Percentiles rank a stretch among this genome's conserved stretches.
phyloP scores from a whole-genome alignment of 2,888 invertebrate genomes.

The Catocala fraxini region DNA sequence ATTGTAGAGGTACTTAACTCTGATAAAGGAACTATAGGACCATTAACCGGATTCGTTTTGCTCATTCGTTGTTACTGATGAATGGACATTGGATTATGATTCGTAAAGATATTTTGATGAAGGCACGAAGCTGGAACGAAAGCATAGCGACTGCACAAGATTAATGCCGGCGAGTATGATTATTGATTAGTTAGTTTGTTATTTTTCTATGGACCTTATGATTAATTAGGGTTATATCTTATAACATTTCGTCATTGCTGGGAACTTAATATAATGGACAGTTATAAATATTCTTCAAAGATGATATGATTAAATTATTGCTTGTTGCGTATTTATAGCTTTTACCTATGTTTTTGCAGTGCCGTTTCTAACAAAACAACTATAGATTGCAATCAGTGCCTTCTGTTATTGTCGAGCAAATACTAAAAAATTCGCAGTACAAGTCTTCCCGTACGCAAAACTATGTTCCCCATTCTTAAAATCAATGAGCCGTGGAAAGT shows the following conservation, averaged over 20 bases:
- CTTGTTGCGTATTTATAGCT: slow-evolving; percentile 27
- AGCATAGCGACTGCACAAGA: slow-evolving; percentile 38
- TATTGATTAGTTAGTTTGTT: slow-evolving; percentile 37
- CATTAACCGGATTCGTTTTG: slow-evolving; percentile 85
- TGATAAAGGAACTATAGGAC: slow-evolving; percentile 84
- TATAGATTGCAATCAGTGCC: slow-evolving; percentile 57
- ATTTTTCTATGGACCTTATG: background rate
- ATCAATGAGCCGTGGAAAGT: slow-evolving; percentile 77
- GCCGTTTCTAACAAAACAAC: slow-evolving; percentile 28
- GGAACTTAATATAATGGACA: no score
- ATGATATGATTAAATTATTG: background rate
- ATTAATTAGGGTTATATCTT: no score
- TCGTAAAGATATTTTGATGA: slow-evolving; percentile 71
- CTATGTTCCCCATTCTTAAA: slow-evolving; percentile 61
- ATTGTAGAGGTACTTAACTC: slow-evolving; percentile 85
- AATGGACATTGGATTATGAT: slow-evolving; percentile 85
- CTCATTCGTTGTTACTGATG: slow-evolving; percentile 82
- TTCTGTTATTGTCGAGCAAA: slow-evolving; percentile 52
- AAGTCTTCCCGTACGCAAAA: slow-evolving; percentile 59
- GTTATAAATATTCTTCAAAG: no score
- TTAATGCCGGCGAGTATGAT: slow-evolving; percentile 47
- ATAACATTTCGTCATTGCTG: no score
- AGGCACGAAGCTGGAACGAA: slow-evolving; percentile 61
- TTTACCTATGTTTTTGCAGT: slow-evolving; percentile 24
- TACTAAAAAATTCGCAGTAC: slow-evolving; percentile 65